Conservation (phyloP, 2,113 vertebrate species). For the Xiphorhynchus elegans region DNA sequence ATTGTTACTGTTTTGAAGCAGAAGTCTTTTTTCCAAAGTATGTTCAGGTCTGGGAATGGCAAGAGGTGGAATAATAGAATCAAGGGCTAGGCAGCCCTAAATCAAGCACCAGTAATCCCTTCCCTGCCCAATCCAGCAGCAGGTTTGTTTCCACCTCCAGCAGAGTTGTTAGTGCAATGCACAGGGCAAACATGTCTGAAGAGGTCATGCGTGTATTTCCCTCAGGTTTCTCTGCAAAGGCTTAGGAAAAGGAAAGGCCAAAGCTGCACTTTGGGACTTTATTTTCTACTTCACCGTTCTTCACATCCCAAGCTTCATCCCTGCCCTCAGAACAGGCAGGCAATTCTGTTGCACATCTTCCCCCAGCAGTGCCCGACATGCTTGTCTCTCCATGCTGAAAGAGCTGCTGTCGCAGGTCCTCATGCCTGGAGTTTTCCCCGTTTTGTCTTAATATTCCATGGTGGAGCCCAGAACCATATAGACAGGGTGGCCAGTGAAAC, state of each 20-base stretch:
- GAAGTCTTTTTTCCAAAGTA: background rate
- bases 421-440: background rate
- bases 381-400: background rate
- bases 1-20: background rate
- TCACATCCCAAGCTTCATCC: background rate
- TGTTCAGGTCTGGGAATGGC: background rate
- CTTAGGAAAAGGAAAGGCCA: background rate
- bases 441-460: background rate
- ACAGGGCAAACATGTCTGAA: background rate
- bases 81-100: background rate
- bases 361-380: fast-evolving
- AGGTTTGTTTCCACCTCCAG: background rate
- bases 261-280: background rate
- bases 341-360: background rate
- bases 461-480: background rate
- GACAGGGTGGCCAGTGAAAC: background rate
- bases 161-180: background rate
- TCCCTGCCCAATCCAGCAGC: background rate
- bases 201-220: background rate
- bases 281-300: background rate
- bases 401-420: fast-evolving
- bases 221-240: background rate
- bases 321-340: background rate
- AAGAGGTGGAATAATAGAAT: background rate
- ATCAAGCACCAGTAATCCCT: background rate